Evolutionary conservation across 2,888 invertebrate species (phyloP).

Genomic region (Drosophila suboccidentalis): DNA sequence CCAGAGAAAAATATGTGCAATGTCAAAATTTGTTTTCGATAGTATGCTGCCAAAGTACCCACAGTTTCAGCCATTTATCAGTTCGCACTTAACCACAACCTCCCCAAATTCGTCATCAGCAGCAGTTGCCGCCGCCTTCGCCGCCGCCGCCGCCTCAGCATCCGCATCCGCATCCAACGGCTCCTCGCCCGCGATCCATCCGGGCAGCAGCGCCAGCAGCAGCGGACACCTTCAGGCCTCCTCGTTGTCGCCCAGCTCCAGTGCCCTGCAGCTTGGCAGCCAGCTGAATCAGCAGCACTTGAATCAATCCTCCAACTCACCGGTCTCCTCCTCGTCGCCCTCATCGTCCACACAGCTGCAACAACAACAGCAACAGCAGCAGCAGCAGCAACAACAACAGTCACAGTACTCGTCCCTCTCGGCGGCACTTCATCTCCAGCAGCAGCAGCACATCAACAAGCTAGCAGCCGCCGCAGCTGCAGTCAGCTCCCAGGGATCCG

Average conservation of each 20-base stretch:
- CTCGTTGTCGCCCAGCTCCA: constrained; percentile 77
- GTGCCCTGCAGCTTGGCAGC: constrained; percentile 66
- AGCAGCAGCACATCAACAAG: constrained; percentile 83
- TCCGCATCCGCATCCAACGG: constrained; percentile 83
- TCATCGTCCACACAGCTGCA: constrained; percentile 80
- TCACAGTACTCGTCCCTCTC: constrained; percentile 86
- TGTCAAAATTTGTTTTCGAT: constrained; percentile 99
- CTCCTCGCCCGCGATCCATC: constrained; percentile 69
- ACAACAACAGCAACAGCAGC: constrained; percentile 82
- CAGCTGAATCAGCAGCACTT: constrained; percentile 70
- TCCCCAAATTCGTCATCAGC: constrained; percentile 88
- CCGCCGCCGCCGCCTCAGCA: constrained; percentile 83
- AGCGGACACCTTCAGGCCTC: constrained; percentile 66
- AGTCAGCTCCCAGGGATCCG: constrained; percentile 72
- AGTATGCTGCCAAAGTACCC: constrained; percentile 98
- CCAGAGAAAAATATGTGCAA: constrained; percentile 88
- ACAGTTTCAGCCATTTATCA: constrained; percentile 88
- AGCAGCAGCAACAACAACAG: constrained; percentile 64
- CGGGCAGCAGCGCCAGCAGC: constrained; percentile 84
- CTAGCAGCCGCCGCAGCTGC: constrained; percentile 83
- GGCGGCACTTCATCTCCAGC: constrained; percentile 83
- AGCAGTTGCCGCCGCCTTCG: constrained; percentile 89
- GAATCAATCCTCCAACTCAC: constrained; percentile 84
- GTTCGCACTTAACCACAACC: constrained; percentile 86
- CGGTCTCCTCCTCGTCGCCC: constrained; percentile 84